These are phyloP conservation scores for Aleadryas rufinucha DNA, from an alignment of 2,113 vertebrate genomes.

Conservation along the genomic window DNA sequence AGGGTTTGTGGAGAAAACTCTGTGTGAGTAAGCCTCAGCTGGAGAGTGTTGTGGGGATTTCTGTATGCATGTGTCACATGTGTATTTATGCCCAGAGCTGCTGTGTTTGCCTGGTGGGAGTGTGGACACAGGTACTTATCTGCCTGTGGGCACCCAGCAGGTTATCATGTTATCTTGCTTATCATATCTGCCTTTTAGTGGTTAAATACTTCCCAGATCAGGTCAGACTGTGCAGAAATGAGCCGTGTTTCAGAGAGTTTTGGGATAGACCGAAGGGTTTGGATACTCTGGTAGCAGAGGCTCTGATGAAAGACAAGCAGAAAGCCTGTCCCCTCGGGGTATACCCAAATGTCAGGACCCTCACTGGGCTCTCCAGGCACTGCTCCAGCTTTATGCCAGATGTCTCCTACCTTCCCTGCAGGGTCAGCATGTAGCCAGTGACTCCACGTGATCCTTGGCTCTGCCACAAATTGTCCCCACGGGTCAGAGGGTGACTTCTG, in stretches of 20 bases:
- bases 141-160: background rate
- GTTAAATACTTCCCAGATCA: background rate
- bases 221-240: background rate
- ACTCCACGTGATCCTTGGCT: background rate
- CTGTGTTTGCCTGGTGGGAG: background rate
- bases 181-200: background rate
- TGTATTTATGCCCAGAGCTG: background rate
- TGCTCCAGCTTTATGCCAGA: background rate
- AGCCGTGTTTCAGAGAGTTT: background rate
- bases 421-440: background rate
- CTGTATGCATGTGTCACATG: accelerated
- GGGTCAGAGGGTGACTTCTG: background rate
- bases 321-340: accelerated
- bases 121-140: accelerated
- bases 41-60: background rate
- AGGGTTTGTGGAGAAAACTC: background rate
- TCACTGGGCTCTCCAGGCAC: background rate
- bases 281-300: background rate
- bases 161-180: accelerated
- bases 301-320: background rate
- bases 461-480: accelerated
- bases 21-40: background rate
- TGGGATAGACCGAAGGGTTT: background rate
- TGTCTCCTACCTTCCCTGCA: background rate
- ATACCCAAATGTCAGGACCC: background rate